Base-by-base conservation (phyloP, 2,888 invertebrate genomes). In the Eudemis profundana region DNA sequence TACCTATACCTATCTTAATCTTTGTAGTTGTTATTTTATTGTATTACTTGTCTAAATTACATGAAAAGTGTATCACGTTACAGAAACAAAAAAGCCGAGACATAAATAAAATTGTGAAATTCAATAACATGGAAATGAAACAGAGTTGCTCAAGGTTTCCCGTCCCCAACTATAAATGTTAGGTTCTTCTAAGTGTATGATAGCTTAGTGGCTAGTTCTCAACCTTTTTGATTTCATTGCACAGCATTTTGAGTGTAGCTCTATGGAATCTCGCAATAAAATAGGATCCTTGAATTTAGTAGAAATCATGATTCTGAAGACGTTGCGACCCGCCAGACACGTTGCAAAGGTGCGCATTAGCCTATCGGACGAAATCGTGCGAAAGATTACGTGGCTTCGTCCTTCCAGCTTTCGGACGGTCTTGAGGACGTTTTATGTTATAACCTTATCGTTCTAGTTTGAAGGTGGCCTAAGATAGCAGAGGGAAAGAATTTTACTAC, bases 351-450 rank as follows among this genome's bases (percentile, higher is more conserved):
- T 72, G 72, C 71, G 57, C 75, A 76, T 78, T 79, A 74, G 69
- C 71, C 69, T 78, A 79, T 79, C 74, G 73, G 70, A 53, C 62
- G 36, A 70, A 72, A 76, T 76, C 74, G 72, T 67, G 72, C 69
- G 71, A 76, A 75, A 74, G 74, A 77, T 29, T 66, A 42, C 54
- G 68, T 64, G 59, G 68, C 74, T 70, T 33, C 33, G 33, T 69
- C 59, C 49, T 70, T 64, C 69, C 67, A 51, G 62, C 69, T 64
- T 66, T 62, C 61, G 67, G 61, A 74, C 69, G 69, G 29, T 33
- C 12, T 10, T 33, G 33, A 10, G 14, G 15, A 53, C 53, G 21
- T 40, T 40, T 15, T 54, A 23, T 21, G 46, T n/a, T 10, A 12
- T 44, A 15, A n/a, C 7, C 27, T 27, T 27, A 27, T 27, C 27